Evolutionary conservation across 2,888 invertebrate genomes (phyloP).

Genomic region (Pogonocherus hispidulus): DNA sequence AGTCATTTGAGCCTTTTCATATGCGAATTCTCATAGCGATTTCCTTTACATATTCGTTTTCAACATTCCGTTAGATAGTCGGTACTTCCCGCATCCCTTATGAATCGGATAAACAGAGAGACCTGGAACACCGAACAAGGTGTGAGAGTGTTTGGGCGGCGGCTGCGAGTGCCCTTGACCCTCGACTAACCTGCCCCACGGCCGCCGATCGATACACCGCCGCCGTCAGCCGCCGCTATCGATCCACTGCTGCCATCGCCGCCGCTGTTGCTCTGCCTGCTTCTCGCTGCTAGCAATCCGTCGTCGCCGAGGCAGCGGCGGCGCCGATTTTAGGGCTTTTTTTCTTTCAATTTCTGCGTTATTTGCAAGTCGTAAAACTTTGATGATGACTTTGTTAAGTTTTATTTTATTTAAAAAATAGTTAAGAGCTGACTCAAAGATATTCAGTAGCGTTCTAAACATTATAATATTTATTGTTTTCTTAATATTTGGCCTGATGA

Average conservation of each 20-base stretch:
- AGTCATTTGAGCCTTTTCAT: too few relatives aligned
- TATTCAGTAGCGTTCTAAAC: too few relatives aligned
- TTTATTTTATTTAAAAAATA: too few relatives aligned
- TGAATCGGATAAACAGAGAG: constrained; percentile 17
- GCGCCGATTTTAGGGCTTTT: neutral
- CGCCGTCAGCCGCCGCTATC: constrained; percentile 52
- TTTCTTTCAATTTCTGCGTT: neutral
- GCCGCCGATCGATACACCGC: constrained; percentile 58
- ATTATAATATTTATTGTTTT: too few relatives aligned
- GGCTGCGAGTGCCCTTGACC: constrained; percentile 66
- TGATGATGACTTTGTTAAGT: too few relatives aligned
- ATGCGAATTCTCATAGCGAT: too few relatives aligned
- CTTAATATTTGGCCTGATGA: too few relatives aligned
- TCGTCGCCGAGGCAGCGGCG: constrained; percentile 9
- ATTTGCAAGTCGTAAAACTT: too few relatives aligned
- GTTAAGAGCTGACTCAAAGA: too few relatives aligned
- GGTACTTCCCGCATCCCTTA: neutral
- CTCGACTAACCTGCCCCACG: constrained; percentile 68
- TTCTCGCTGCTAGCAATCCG: neutral
- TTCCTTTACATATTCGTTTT: neutral
- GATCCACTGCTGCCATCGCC: constrained; percentile 14
- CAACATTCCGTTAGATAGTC: neutral
- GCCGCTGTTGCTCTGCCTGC: constrained; percentile 1
- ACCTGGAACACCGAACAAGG: constrained; percentile 22
- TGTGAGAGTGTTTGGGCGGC: constrained; percentile 62